A percentile compares a stretch with the other conserved stretches of the same genome.
Conservation (phyloP, 2,888 invertebrate species). For the Drosophila prolongata region DNA sequence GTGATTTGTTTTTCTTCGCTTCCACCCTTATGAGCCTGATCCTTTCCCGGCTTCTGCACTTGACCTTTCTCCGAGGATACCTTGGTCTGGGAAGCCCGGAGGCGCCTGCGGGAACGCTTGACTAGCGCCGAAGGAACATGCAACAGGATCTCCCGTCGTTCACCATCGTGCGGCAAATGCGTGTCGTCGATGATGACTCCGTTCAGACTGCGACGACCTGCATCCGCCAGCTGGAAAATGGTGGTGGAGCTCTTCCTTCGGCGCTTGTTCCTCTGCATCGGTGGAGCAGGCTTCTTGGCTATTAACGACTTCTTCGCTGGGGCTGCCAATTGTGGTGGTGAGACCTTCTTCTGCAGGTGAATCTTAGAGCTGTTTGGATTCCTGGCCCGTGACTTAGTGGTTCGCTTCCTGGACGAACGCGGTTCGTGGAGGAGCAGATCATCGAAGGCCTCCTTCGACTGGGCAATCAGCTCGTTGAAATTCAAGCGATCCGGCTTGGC, state of each 20-base stretch:
- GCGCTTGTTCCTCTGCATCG: not conserved
- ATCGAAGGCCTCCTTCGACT: constrained; percentile 68
- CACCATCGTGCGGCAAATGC: constrained; percentile 19
- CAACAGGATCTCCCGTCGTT: constrained; percentile 2
- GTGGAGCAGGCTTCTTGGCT: not conserved
- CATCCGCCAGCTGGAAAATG: constrained; percentile 10
- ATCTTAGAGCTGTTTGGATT: not conserved
- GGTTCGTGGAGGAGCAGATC: constrained; percentile 45
- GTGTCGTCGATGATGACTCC: constrained; percentile 47
- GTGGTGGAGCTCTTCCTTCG: constrained; percentile 10
- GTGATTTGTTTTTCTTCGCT: not conserved
- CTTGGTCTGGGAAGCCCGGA: not conserved
- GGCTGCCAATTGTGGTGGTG: not conserved
- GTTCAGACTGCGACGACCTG: constrained; percentile 17
- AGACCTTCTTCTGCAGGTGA: not conserved
- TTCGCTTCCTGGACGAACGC: not conserved
- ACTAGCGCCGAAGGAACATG: not conserved
- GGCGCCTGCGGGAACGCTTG: not conserved
- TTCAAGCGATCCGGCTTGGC: constrained; percentile 55
- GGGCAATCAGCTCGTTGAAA: constrained; percentile 49
- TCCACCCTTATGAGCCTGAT: not conserved
- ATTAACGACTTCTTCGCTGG: not conserved
- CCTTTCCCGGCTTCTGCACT: not conserved
- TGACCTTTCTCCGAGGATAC: not conserved
- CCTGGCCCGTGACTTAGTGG: not conserved